A percentile compares a stretch with the other conserved stretches of the same genome.
Conservation (phyloP, 2,888 invertebrate species). For the Calameuta filiformis region DNA sequence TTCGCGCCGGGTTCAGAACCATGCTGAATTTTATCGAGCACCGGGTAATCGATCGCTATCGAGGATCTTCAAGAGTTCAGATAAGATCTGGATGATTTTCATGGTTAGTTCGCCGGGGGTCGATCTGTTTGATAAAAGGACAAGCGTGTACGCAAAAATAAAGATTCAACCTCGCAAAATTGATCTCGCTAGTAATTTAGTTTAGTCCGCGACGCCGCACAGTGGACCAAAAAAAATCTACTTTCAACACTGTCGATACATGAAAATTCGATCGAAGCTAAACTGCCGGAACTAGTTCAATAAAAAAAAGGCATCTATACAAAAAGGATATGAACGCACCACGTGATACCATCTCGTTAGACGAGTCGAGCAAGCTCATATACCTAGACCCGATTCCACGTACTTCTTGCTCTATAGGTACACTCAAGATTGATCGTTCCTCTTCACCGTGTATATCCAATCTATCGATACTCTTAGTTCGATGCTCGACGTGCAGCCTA, state of each 20-base stretch:
- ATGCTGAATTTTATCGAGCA: not conserved
- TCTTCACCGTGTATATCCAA: not conserved
- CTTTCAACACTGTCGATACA: not conserved
- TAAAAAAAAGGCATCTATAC: not conserved
- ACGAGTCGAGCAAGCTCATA: conserved; percentile 54
- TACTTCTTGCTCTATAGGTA: conserved; percentile 34
- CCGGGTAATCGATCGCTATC: not conserved
- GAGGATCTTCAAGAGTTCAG: not conserved
- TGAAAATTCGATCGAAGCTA: not conserved
- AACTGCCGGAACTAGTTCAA: not conserved
- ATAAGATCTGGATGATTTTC: not conserved
- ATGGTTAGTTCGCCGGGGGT: not conserved
- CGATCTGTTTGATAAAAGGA: not conserved
- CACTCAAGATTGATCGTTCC: conserved; percentile 44
- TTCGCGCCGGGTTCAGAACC: not conserved
- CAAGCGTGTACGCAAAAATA: not conserved
- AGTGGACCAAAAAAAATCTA: not conserved
- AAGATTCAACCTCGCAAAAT: not conserved
- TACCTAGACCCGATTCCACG: conserved; percentile 11
- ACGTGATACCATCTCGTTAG: conserved; percentile 53
- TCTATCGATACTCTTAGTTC: not conserved
- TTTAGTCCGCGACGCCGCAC: not conserved
- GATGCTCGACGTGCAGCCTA: not conserved
- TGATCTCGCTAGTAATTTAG: not conserved
- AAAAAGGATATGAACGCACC: conserved; percentile 12